Evolutionary conservation across 1,140 invertebrate genomes (phyloP).

Genomic region (Tetramorium simillimum): DNA sequence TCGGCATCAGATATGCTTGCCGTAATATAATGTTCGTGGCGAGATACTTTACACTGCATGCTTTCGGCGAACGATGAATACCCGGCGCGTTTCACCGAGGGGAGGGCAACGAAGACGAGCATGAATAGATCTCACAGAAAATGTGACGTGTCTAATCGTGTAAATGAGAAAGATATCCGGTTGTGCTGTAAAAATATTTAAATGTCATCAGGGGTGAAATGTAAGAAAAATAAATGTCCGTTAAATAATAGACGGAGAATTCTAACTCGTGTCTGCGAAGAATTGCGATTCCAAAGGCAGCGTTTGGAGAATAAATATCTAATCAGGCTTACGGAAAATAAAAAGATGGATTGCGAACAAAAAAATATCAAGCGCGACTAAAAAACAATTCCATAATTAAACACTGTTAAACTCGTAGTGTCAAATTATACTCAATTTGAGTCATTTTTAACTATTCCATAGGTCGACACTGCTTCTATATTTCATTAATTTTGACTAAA

Average conservation of each 20-base stretch:
- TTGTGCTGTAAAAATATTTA: not conserved
- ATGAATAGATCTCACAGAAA: conserved; percentile 19
- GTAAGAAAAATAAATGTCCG: not conserved
- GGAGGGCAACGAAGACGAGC: not conserved
- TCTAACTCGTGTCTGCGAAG: not conserved
- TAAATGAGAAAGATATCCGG: not conserved
- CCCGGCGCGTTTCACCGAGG: conserved; percentile 16
- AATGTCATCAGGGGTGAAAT: not conserved
- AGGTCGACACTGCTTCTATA: too few species aligned
- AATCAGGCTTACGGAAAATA: not conserved
- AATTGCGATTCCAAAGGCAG: not conserved
- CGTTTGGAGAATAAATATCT: not conserved
- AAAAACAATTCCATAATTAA: too few species aligned
- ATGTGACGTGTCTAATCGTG: conserved; percentile 10
- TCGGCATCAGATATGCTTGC: conserved; percentile 67
- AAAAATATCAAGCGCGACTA: too few species aligned
- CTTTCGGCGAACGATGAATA: conserved; percentile 64
- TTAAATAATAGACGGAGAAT: not conserved
- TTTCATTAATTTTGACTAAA: too few species aligned
- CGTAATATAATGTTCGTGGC: conserved; percentile 66
- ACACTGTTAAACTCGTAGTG: too few species aligned
- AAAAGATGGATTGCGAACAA: too few species aligned
- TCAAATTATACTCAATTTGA: too few species aligned
- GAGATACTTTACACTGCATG: conserved; percentile 68
- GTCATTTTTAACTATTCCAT: too few species aligned